Conservation (phyloP, 2,888 invertebrate genomes). For the Deilephila elpenor region DNA sequence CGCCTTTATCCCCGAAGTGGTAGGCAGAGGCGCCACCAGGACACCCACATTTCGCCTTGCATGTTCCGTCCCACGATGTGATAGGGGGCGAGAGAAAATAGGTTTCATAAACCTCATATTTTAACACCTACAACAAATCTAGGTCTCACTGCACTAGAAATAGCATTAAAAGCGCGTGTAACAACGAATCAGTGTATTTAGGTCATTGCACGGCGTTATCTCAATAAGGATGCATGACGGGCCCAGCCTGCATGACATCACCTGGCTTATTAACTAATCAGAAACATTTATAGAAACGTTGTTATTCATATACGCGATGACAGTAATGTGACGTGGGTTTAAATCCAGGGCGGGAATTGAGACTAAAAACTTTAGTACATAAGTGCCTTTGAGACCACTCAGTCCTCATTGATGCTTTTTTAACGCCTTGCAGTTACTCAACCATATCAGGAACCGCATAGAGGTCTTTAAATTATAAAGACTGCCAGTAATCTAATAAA, state of each 20-base stretch:
- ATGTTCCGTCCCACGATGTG: no score
- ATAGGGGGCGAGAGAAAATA: neutral
- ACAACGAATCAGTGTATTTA: slow-evolving; percentile 35
- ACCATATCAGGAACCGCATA: no score
- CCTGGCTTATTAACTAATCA: slow-evolving; percentile 18
- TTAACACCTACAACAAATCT: neutral
- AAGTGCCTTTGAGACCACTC: no score
- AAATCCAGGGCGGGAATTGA: no score
- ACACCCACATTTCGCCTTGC: no score
- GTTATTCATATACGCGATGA: neutral
- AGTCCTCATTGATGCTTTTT: no score
- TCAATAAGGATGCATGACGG: slow-evolving; percentile 40
- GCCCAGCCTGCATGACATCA: slow-evolving; percentile 27
- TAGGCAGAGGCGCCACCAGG: no score
- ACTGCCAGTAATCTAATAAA: no score
- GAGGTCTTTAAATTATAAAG: no score
- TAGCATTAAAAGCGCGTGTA: slow-evolving; percentile 4
- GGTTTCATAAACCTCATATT: neutral
- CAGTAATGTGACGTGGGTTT: neutral
- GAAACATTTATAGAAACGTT: slow-evolving; percentile 2
- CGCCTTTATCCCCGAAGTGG: no score
- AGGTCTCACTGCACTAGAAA: neutral
- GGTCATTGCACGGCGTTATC: slow-evolving; percentile 48
- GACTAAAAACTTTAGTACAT: no score
- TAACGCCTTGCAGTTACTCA: no score